Conservation (phyloP, 2,888 invertebrate species). For the Eilema depressum region DNA sequence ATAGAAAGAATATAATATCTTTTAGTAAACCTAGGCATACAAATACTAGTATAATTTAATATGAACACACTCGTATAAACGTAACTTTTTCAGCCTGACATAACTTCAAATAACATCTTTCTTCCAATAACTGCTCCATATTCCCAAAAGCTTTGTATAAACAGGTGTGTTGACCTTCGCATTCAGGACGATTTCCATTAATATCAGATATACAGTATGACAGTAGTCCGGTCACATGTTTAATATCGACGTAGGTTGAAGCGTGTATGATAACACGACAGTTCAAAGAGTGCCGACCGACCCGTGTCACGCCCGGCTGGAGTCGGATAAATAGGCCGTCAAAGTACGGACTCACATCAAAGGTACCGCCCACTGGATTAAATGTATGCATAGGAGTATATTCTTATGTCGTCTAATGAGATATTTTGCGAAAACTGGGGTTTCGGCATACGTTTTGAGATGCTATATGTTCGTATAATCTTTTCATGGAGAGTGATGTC, state of each 20-base stretch:
- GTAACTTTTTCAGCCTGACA: too few species aligned
- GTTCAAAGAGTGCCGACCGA: conserved; percentile 50
- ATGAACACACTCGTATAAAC: too few species aligned
- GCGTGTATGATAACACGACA: conserved; percentile 46
- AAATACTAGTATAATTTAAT: too few species aligned
- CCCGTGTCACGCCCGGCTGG: conserved; percentile 52
- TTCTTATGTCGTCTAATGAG: conserved; percentile 44
- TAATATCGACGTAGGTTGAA: conserved; percentile 44
- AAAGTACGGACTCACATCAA: conserved; percentile 52
- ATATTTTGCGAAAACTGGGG: conserved; percentile 25
- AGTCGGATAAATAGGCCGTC: conserved; percentile 45
- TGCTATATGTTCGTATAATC: conserved; percentile 22
- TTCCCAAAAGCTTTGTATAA: neutral
- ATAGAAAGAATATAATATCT: too few species aligned
- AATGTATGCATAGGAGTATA: conserved; percentile 54
- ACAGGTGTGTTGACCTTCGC: conserved; percentile 16
- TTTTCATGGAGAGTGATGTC: neutral
- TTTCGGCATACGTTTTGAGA: conserved; percentile 34
- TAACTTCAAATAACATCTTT: neutral
- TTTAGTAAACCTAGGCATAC: too few species aligned
- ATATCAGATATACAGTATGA: conserved; percentile 18
- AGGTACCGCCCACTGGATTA: conserved; percentile 48
- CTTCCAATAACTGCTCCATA: neutral
- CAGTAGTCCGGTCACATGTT: conserved; percentile 31
- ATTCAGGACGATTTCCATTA: conserved; percentile 22